A percentile compares a stretch with the other conserved stretches of the same genome.
Evolutionary conservation across 2,113 vertebrate species (phyloP).

Genomic region (Dromas ardeola): DNA sequence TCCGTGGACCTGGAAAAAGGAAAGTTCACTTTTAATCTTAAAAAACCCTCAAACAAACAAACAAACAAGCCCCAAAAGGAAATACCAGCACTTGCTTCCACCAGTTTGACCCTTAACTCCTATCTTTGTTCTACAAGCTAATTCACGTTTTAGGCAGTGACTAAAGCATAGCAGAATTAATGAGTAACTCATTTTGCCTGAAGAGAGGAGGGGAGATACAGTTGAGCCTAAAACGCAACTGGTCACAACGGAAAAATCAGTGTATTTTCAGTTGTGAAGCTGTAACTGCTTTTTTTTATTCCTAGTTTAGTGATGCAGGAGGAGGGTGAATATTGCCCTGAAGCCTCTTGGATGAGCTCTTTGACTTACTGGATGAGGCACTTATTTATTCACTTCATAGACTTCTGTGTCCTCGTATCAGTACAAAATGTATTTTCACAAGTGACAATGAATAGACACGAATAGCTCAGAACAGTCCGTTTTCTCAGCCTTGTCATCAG

Average conservation of each 20-base stretch:
- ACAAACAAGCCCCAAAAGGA: not conserved
- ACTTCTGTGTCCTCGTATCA: not conserved
- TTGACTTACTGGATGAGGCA: not conserved
- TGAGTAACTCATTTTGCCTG: conserved; percentile 74
- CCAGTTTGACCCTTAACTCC: conserved; percentile 49
- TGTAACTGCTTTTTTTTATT: not conserved
- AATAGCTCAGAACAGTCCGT: not conserved
- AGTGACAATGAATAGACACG: not conserved
- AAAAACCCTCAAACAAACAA: not conserved
- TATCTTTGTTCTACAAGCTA: conserved; percentile 73
- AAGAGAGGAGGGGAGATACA: not conserved
- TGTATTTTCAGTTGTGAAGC: conserved; percentile 30
- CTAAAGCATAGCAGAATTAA: conserved; percentile 79
- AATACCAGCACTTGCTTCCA: not conserved
- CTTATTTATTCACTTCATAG: not conserved
- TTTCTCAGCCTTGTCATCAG: not conserved
- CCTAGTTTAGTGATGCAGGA: not conserved
- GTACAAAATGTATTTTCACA: conserved; percentile 11
- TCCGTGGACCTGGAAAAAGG: not conserved
- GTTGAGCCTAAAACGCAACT: not conserved
- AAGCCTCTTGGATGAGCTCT: not conserved
- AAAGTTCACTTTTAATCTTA: conserved; percentile 24
- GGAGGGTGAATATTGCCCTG: not conserved
- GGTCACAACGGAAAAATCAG: not conserved
- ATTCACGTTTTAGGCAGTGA: conserved; percentile 70